Evolutionary conservation across 2,113 vertebrate genomes (phyloP).

Genomic region (Phaetusa simplex): DNA sequence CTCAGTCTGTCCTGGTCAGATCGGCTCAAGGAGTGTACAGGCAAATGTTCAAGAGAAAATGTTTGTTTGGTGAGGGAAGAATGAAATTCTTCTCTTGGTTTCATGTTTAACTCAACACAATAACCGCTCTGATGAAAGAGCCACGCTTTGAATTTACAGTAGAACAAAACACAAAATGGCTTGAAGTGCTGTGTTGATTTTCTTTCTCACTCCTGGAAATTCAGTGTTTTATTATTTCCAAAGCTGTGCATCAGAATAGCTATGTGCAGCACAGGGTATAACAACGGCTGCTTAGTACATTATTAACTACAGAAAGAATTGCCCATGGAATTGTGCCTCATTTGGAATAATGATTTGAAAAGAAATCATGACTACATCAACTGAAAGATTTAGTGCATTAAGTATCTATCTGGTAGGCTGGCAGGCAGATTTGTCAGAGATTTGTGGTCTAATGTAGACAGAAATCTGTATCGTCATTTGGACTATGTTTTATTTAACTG

Average conservation of each 20-base stretch:
- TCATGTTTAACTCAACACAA: not conserved
- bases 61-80: not conserved
- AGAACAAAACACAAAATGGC: not conserved
- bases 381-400: not conserved
- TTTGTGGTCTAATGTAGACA: not conserved
- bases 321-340: not conserved
- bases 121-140: not conserved
- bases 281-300: not conserved
- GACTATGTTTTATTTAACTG: not conserved
- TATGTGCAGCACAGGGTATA: not conserved
- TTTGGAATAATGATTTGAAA: not conserved
- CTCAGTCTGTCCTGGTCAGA: not conserved
- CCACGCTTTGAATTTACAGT: not conserved
- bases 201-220: not conserved
- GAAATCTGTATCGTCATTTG: not conserved
- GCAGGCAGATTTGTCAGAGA: not conserved
- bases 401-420: not conserved
- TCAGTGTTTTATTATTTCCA: not conserved
- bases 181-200: not conserved
- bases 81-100: not conserved
- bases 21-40: not conserved
- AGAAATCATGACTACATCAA: not conserved
- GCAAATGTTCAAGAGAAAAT: not conserved
- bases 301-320: not conserved
- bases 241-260: not conserved